These are phyloP conservation scores for Conistra vaccinii DNA, from an alignment of 2,888 invertebrate species.

Conservation along the genomic window DNA sequence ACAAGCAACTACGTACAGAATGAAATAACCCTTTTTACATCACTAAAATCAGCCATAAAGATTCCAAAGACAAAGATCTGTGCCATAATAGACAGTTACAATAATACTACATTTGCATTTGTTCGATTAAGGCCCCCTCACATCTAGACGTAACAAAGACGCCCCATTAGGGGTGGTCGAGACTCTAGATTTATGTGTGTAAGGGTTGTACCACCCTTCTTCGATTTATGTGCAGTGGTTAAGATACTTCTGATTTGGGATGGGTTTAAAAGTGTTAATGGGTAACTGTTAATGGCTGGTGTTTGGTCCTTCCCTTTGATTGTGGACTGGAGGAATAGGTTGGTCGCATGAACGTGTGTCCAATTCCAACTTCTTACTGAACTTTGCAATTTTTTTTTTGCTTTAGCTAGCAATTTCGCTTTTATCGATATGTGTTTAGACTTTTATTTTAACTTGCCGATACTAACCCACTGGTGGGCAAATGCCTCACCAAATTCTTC, in stretches of 20 bases:
- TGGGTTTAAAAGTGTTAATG: slow-evolving; percentile 64
- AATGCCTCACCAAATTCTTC: too few relatives aligned
- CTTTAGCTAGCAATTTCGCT: not conserved
- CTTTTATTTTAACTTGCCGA: too few relatives aligned
- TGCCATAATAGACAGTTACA: slow-evolving; percentile 59
- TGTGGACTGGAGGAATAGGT: not conserved
- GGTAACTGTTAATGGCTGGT: slow-evolving; percentile 51
- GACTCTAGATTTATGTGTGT: slow-evolving; percentile 78
- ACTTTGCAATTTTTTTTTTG: not conserved
- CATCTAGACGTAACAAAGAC: slow-evolving; percentile 76
- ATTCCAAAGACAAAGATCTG: slow-evolving; percentile 52
- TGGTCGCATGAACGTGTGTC: not conserved
- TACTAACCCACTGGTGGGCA: too few relatives aligned
- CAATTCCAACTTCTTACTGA: not conserved
- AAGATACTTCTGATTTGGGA: slow-evolving; percentile 63
- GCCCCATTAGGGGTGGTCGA: slow-evolving; percentile 78
- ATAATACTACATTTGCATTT: slow-evolving; percentile 73
- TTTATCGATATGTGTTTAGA: not conserved
- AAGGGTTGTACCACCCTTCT: slow-evolving; percentile 74
- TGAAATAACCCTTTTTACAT: slow-evolving; percentile 27
- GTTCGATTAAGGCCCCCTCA: slow-evolving; percentile 75
- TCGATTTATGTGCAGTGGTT: slow-evolving; percentile 68
- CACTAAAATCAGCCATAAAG: slow-evolving; percentile 43
- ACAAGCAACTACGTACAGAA: not conserved
- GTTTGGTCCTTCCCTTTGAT: slow-evolving; percentile 13